Conservation (phyloP, 35 echinoderm and acorn worm genomes). For the Amphiura filiformis region DNA sequence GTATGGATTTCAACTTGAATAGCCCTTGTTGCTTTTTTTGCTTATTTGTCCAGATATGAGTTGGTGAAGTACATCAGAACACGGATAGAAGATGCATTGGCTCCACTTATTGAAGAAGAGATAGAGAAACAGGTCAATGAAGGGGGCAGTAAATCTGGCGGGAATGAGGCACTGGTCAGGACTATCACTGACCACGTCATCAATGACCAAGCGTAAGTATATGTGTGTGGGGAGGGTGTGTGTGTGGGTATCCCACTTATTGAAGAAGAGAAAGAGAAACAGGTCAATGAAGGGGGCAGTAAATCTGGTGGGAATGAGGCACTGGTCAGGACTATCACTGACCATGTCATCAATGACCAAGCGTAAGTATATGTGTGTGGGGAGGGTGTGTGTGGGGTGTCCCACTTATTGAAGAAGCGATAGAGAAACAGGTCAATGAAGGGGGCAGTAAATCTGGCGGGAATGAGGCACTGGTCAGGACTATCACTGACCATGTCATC, state of each 20-base stretch:
- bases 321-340: constrained; percentile 59
- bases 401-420: constrained; percentile 87
- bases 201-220: constrained; percentile 92
- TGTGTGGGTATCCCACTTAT: too few species aligned
- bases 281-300: constrained; percentile 38
- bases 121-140: constrained; percentile 66
- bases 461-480: constrained; percentile 66
- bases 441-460: constrained; percentile 56
- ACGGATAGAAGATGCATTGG: constrained; percentile 65
- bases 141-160: constrained; percentile 58
- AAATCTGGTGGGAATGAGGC: constrained; percentile 72
- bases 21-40: too few species aligned
- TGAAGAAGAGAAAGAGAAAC: constrained; percentile 89
- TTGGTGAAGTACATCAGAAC: constrained; percentile 83
- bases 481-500: constrained; percentile 73
- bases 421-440: constrained; percentile 65
- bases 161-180: constrained; percentile 64
- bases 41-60: constrained; percentile 96
- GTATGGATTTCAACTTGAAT: too few species aligned
- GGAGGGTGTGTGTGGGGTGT: too few species aligned
- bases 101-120: constrained; percentile 89
- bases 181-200: constrained; percentile 75
- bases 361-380: too few species aligned
- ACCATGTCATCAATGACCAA: constrained; percentile 80
- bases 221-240: too few species aligned